Base-by-base conservation (phyloP, 2,797 vertebrate genomes). In the Schizopygopsis malacanthus region DNA sequence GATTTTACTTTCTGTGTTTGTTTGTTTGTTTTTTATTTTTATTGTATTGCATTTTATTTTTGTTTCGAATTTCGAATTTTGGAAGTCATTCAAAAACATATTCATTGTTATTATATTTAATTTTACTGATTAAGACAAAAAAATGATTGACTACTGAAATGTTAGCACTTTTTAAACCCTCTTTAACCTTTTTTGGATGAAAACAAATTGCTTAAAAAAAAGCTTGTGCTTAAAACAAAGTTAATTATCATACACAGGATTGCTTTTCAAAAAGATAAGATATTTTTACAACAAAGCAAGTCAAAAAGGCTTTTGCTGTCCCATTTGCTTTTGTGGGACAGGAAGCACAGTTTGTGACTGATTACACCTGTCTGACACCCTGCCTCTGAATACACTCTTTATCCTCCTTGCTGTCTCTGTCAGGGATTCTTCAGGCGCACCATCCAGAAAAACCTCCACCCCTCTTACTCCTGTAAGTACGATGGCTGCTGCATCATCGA, bases 361-460 rank as follows among this genome's bases (percentile, higher is more conserved):
- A 33, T 33, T 33, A 65, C 78, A 65, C 41, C n/a, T 43, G 25
- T 76, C 18, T 41, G 25, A 72, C 67, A 67, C 70, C 70, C 41
- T 8, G 61, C 61, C 13, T 16, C 11, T 61, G 4, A 39, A 25
- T 37, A 84, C 11, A 78, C 69, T n/a, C 33, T 85, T 43, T 83
- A 52, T 69, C 67, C 28, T 71, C n/a, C 71, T 79, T 54, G 37
- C 7, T 70, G 4, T 50, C 47, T 16, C 47, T 50, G 15, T 50
- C 93, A 99, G 98, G 98, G 98, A 70, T 99, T 99, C 93, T 99
- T 99, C 91, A 97, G 98, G 81, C 96, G 98, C 93, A 99, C 98
- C 93, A 99, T 99, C 91, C 98, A 99, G 93, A 99, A 99, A 96
- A 99, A 98, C 94, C 96, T 99, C 92, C 97, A 99, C 90, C 98